Conservation (phyloP, 2,797 vertebrate genomes). For the Pteronotus mesoamericanus region DNA sequence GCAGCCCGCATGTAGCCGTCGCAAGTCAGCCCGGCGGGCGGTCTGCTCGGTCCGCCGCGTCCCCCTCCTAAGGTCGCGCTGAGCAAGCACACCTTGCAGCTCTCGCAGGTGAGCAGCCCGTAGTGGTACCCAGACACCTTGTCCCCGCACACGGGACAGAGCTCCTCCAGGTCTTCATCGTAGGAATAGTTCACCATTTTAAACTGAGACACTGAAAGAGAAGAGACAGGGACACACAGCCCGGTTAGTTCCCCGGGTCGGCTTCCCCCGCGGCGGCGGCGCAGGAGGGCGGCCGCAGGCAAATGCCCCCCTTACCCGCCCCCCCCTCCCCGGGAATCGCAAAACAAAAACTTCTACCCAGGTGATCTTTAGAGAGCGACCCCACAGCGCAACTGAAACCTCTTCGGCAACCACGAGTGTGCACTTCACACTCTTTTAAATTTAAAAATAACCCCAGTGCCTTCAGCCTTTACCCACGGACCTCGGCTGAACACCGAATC, state of each 20-base stretch:
- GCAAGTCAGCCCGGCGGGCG: too few species aligned
- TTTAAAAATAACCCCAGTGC: conserved; percentile 16
- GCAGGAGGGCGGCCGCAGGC: too few species aligned
- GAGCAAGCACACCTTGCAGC: conserved; percentile 92
- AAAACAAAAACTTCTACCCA: background rate
- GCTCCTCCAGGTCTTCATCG: conserved; percentile 97
- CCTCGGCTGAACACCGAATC: background rate
- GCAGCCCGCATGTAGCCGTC: background rate
- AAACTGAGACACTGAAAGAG: conserved; percentile 91
- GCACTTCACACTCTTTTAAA: background rate
- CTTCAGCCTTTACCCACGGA: background rate
- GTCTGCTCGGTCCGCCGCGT: too few species aligned
- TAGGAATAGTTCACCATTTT: conserved; percentile 99
- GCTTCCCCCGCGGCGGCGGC: background rate
- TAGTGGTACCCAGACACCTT: conserved; percentile 99
- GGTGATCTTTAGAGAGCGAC: background rate
- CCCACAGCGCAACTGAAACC: background rate
- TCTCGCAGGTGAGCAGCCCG: conserved; percentile 98
- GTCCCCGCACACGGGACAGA: conserved; percentile 98
- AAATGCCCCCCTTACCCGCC: too few species aligned
- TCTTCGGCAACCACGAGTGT: background rate
- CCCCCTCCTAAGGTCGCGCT: conserved; percentile 49
- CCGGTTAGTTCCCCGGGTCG: background rate
- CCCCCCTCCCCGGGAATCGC: background rate
- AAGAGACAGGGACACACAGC: background rate